Base-by-base conservation (phyloP, 2,888 invertebrate species). In the Drosophila tripunctata region DNA sequence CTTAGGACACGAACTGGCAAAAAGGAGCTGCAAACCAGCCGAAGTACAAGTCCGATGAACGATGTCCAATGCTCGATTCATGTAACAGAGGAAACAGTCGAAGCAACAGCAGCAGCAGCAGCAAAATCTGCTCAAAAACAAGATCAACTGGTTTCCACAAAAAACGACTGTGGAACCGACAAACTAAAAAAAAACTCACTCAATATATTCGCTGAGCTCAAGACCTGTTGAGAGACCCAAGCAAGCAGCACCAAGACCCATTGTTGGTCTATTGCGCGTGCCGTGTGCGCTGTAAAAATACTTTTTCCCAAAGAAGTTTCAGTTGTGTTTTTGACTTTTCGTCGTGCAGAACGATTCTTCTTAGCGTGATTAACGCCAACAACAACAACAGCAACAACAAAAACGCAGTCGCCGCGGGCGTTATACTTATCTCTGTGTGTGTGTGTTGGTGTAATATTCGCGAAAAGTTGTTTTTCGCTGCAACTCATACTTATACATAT, bases 271-370 rank as follows among this genome's bases (percentile, higher is more conserved):
- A 82, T 88, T 82, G 82, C 88, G 82, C 88, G 88, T 77, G 83
- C 87, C 86, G 78, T 55, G 83, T 58, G 76, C 83, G 83, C 78
- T 84, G 80, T 87, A 84, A 80, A 78, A 84, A 88, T 80, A 88
- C 74, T 88, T 84, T 86, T 88, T 78, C 85, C 78, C 86, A 72
- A 82, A 85, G 81, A 85, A 85, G 88, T 75, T 75, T 87, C 89
- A 89, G 90, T 89, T 88, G 83, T 78, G 85, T 84, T 89, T 88
- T 87, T 84, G 87, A 87, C 85, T 88, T 78, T 78, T 78, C 78
- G 78, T 73, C 78, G 85, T 80, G 80, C 75, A 89, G 90, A 90
- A 90, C 89, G 77, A 84, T 89, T 89, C 87, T 88, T 38, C 74
- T 47, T 22, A 30, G 43, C 75, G 76, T 50, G 72, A 65, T 65